Percentiles rank a stretch among this genome's conserved stretches.
Conservation (phyloP, 2,888 invertebrate species). For the Graphium colonna region DNA sequence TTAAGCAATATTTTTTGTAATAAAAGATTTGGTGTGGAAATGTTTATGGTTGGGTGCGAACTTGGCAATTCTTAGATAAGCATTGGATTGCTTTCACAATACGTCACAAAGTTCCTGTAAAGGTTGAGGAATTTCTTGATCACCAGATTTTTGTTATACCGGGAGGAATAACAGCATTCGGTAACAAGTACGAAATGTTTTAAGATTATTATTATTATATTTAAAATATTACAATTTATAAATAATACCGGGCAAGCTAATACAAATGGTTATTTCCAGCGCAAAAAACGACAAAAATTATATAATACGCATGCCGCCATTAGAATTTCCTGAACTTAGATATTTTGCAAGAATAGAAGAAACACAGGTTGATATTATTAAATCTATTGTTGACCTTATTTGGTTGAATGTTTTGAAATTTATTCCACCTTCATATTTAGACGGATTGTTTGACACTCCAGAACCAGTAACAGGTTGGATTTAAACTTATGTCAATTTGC, state of each 20-base stretch:
- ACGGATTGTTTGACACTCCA: conserved; percentile 54
- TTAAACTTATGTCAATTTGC: too few relatives aligned
- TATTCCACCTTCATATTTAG: conserved; percentile 53
- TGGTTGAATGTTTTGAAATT: conserved; percentile 44
- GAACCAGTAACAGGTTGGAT: conserved; percentile 47
- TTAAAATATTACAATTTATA: not conserved
- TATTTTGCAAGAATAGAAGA: conserved; percentile 55
- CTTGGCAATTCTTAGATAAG: conserved; percentile 60
- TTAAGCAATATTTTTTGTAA: not conserved
- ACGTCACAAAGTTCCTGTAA: conserved; percentile 53
- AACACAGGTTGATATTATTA: conserved; percentile 35
- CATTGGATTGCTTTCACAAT: conserved; percentile 65
- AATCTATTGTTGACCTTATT: conserved; percentile 36
- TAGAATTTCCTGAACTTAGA: conserved; percentile 51
- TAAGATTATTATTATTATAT: not conserved
- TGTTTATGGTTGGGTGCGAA: conserved; percentile 58
- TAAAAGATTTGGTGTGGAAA: conserved; percentile 48
- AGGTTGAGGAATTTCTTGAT: conserved; percentile 45
- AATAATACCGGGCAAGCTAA: too few relatives aligned
- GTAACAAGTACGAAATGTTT: conserved; percentile 40
- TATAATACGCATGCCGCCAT: conserved; percentile 50
- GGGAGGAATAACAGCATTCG: conserved; percentile 41
- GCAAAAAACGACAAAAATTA: conserved; percentile 50
- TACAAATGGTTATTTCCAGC: conserved; percentile 33
- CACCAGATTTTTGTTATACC: conserved; percentile 43